Conservation (phyloP, 2,888 invertebrate genomes). For the Drosophila cyrtoloma region DNA sequence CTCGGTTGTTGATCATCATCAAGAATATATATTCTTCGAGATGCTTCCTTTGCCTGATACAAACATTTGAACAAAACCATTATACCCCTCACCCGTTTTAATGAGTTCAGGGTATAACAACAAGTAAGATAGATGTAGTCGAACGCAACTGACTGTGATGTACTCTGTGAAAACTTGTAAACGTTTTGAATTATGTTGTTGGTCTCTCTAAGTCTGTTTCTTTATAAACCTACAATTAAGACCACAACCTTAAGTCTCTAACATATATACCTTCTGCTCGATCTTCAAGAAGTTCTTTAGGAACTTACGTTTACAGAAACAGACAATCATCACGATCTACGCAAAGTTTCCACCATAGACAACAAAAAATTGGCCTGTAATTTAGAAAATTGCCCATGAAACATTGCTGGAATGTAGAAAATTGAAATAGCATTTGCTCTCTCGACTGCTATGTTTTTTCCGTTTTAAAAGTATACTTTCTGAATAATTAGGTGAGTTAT, state of each 20-base stretch:
- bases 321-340: background rate
- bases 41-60: background rate
- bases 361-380: background rate
- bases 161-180: background rate
- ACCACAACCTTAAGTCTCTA: no score
- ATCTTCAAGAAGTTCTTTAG: background rate
- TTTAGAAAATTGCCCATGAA: background rate
- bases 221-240: background rate
- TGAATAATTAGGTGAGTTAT: background rate
- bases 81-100: background rate
- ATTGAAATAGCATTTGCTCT: background rate
- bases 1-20: background rate
- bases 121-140: background rate
- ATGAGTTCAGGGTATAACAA: background rate
- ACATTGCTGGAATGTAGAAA: background rate
- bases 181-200: no score
- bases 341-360: background rate
- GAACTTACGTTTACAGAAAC: background rate
- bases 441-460: background rate
- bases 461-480: background rate
- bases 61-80: background rate
- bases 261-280: background rate
- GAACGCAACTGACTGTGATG: background rate
- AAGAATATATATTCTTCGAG: background rate
- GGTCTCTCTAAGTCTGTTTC: background rate